These are phyloP conservation scores for Himantopus leucocephalus DNA, from an alignment of 2,113 vertebrate genomes.

Conservation along the genomic window DNA sequence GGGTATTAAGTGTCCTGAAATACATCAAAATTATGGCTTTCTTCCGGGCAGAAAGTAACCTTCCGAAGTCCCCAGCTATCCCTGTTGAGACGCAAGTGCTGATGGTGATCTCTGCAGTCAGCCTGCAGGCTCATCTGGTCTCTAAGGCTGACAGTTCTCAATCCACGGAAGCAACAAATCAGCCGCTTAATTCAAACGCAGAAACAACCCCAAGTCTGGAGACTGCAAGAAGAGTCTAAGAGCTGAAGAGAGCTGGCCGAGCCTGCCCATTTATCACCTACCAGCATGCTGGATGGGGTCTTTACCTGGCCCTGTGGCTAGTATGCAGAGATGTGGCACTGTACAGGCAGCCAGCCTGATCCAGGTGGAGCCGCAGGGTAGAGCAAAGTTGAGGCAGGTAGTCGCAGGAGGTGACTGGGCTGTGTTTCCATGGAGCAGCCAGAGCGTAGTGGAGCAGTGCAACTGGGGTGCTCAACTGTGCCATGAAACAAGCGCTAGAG, in stretches of 20 bases:
- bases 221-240: neutral
- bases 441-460: neutral
- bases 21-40: neutral
- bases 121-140: neutral
- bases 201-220: neutral
- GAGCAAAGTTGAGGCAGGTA: neutral
- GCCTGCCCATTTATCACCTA: neutral
- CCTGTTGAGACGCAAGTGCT: neutral
- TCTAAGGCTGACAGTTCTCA: neutral
- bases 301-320: neutral
- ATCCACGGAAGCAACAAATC: neutral
- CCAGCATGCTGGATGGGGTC: neutral
- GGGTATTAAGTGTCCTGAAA: neutral
- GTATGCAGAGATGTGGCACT: neutral
- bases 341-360: rapidly evolving
- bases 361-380: rapidly evolving
- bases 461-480: neutral
- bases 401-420: neutral
- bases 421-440: neutral
- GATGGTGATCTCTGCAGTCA: neutral
- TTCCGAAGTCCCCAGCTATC: neutral
- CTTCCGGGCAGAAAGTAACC: neutral
- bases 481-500: neutral
- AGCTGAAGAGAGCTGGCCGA: neutral
- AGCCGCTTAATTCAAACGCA: rapidly evolving